phyloP scores from a whole-genome alignment of 2,888 invertebrate genomes.

The Arge pagana region DNA sequence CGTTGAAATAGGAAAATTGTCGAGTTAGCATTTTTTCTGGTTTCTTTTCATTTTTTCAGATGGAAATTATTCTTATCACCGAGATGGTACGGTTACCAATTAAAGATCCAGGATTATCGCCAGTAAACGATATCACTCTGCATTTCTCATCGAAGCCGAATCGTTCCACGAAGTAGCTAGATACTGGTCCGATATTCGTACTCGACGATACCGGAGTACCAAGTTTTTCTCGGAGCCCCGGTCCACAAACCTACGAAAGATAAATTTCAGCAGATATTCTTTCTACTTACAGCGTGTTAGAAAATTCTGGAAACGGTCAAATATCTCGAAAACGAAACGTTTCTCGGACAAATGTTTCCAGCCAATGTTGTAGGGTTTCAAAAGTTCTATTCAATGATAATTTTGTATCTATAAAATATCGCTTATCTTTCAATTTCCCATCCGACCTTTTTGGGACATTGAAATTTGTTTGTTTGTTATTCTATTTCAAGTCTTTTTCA shows the following conservation, averaged over 20 bases:
- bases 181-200: slow-evolving; percentile 73
- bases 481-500: no score
- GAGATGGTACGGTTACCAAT: slow-evolving; percentile 63
- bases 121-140: slow-evolving; percentile 86
- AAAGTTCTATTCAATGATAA: no score
- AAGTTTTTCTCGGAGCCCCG: slow-evolving; percentile 73
- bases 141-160: slow-evolving; percentile 85
- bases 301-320: neutral
- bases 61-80: slow-evolving; percentile 24
- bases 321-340: neutral
- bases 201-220: slow-evolving; percentile 75
- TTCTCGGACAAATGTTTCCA: no score
- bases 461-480: no score
- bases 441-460: no score
- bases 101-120: slow-evolving; percentile 90
- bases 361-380: no score
- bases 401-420: no score
- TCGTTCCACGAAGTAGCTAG: slow-evolving; percentile 80
- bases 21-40: no score
- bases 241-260: slow-evolving; percentile 70
- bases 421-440: no score
- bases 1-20: no score
- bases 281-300: neutral
- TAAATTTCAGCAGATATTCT: slow-evolving; percentile 3
- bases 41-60: neutral